Evolutionary conservation across 2,113 vertebrate species (phyloP), one percentile per base, ranked within the genome.

Genomic region (Muntiacus muntjak): DNA sequence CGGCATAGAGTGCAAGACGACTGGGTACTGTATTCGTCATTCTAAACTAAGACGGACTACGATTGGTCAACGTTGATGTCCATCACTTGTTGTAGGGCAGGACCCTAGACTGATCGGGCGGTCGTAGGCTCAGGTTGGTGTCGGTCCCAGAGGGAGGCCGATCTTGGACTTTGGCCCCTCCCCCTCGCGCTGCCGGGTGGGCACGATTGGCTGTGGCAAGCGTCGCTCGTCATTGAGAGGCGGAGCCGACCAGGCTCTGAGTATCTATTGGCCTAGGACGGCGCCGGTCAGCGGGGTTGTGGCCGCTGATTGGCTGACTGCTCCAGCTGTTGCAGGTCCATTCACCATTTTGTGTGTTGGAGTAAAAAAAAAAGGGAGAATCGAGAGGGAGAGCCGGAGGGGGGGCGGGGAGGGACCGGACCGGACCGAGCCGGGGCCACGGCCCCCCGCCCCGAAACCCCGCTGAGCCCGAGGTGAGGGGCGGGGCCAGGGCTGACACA

Each of bases 281-380:
- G 95, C 97, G 98, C 98, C 98, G 98, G 98, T 99, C 99, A 99
- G 95, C 98, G 97, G 98, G 98, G 98, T 98, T 98, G 98, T 98
- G 98, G 96, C 86, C 97, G 81, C 95, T 98, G 98, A 99, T 99
- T 99, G 99, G 99, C 96, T 98, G 26, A 74, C 67, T 98, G 43
- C 88, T 98, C 99, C 99, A 99, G 99, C 99, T 99, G 99, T 99
- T 99, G 99, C 99, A 99, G 99, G 99, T 99, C 99, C 99, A 99
- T 99, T 99, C 99, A 99, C 99, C 99, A 99, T 99, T 99, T 99
- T 99, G 99, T 99, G 99, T 99, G 99, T 99, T 99, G 99, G 99
- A 99, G 99, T 99, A 99, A 99, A 99, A 99, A 98, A 98, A 98
- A 98, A 98, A 98, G 97, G 96, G 98, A 98, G 98, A 98, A 98